Percentiles rank a stretch among this genome's conserved stretches.
phyloP scores from a whole-genome alignment of 1,140 invertebrate species.

The Elysia chlorotica region DNA sequence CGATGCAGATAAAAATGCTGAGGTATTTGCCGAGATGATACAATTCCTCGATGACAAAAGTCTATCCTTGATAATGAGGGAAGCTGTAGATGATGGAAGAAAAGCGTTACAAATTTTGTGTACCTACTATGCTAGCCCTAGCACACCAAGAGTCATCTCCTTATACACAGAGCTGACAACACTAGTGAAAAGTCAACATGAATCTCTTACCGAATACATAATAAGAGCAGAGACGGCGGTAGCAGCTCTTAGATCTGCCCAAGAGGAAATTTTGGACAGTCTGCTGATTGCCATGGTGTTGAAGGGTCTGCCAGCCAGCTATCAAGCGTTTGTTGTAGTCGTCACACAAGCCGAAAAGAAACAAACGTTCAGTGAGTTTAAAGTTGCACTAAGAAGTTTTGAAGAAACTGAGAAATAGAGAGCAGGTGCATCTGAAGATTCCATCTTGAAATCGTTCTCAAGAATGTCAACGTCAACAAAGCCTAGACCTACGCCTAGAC shows the following conservation, averaged over 20 bases:
- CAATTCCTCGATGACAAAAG: slow-evolving; percentile 18
- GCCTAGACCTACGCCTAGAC: background rate
- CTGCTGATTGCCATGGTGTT: slow-evolving; percentile 28
- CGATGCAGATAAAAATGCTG: slow-evolving; percentile 6
- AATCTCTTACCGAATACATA: slow-evolving; percentile 24
- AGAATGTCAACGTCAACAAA: too few relatives aligned
- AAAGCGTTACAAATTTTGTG: slow-evolving; percentile 8
- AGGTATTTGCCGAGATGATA: slow-evolving; percentile 9
- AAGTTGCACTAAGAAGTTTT: slow-evolving; percentile 12
- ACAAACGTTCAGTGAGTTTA: slow-evolving; percentile 22
- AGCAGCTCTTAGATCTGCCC: slow-evolving; percentile 9
- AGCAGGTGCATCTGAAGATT: background rate
- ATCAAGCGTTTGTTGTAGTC: slow-evolving; percentile 8
- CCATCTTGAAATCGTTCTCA: background rate
- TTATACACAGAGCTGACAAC: slow-evolving; percentile 16
- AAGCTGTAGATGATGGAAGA: slow-evolving; percentile 12
- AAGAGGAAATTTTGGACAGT: slow-evolving; percentile 21
- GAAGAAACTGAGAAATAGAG: slow-evolving; percentile 2
- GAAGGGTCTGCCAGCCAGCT: slow-evolving; percentile 24
- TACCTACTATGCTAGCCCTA: background rate
- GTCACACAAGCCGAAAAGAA: too few relatives aligned
- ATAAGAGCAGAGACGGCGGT: slow-evolving; percentile 19
- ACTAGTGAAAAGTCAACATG: slow-evolving; percentile 6
- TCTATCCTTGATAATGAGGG: slow-evolving; percentile 10
- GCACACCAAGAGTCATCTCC: slow-evolving; percentile 9